Base-by-base conservation (phyloP, 2,888 invertebrate genomes). In the Sympetrum striolatum region DNA sequence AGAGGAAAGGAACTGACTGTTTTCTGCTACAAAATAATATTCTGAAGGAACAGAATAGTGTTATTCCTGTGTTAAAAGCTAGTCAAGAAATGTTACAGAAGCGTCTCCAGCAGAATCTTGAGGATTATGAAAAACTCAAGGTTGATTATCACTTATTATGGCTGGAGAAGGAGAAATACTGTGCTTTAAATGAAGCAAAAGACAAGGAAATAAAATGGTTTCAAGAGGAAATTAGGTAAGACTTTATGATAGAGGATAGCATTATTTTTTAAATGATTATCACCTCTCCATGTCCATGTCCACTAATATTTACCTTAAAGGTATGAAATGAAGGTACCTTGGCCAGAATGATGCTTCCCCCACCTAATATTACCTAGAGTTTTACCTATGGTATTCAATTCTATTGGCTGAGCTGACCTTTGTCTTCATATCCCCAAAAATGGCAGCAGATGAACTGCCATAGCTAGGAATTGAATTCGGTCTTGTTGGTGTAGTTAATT, bases 201-300 rank as follows among this genome's bases (percentile, higher is more conserved):
- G 86, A 86, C 37, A 86, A 64, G 37, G 86, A 86, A 14, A 60
- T 86, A 14, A 60, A 37, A 35, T 60, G 37, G 60, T 86, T 86
- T 86, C 58, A 86, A 14, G 86, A 86, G 22, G 86, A 86, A 86
- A 60, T 86, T 15, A 60, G 31, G 86, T 86, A 86, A 86, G 53
- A 60, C n/a, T 6, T 37, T 4, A 2, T 18, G 4, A 0, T 60
- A 53, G 18, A 8, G 1, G 0, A 18, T 53, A 1, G 15, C 53
- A 53, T 18, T 53, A 6, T 18, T 53, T 53, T 53, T 18, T 8
- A 44, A 44, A n/a, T n/a, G n/a, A n/a, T n/a, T n/a, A n/a, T n/a
- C n/a, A n/a, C n/a, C n/a, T n/a, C n/a, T n/a, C n/a, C n/a, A n/a
- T n/a, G n/a, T n/a, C n/a, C n/a, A n/a, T n/a, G n/a, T n/a, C n/a